Evolutionary conservation across 2,797 vertebrate species (phyloP), one percentile per base, ranked within the genome.

Genomic region (Echeneis naucrates): DNA sequence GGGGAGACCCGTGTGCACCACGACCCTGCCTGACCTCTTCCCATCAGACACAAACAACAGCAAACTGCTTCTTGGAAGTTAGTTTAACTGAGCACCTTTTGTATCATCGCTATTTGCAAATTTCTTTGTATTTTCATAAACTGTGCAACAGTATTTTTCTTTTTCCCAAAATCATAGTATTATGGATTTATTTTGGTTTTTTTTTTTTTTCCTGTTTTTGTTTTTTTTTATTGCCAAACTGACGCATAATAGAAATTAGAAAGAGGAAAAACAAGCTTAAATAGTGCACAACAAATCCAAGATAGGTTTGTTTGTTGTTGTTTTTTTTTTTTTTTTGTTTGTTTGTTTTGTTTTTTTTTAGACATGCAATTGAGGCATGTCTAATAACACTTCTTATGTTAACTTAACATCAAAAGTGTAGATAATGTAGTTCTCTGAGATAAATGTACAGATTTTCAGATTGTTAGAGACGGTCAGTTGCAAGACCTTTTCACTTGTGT

Each of bases 1-100:
- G 65, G 97, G 97, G 89, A 96, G 97, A 92, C 96, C 97, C 8
- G 96, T 97, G 84, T 96, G 96, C 90, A 96, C 95, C 78, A 90
- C 94, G 57, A 93, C 96, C 54, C 93, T 97, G 86, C 93, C 97
- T 78, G 94, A 97, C 76, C 95, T 97, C 84, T 96, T 98, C 91
- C 96, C 97, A 78, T 89, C 96, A 81, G 96, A 98, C 92, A 84
- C 87, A 19, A 97, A 97, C 87, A 93, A 92, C 89, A 94, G 94
- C 88, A 95, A 97, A 88, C 94, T 96, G 82, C 95, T 96, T 93
- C 94, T 96, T 82, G 96, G 95, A 89, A 97, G 95, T 95, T 96
- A 95, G 19, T 91, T 23, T 74, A 80, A 65, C 69, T 17, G 24
- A 78, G 70, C 85, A 88, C 75, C 77, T 83, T 83, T 81, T 81